Evolutionary conservation across 2,113 vertebrate genomes (phyloP), one percentile per base, ranked within the genome.

Genomic region (Passerina amoena): DNA sequence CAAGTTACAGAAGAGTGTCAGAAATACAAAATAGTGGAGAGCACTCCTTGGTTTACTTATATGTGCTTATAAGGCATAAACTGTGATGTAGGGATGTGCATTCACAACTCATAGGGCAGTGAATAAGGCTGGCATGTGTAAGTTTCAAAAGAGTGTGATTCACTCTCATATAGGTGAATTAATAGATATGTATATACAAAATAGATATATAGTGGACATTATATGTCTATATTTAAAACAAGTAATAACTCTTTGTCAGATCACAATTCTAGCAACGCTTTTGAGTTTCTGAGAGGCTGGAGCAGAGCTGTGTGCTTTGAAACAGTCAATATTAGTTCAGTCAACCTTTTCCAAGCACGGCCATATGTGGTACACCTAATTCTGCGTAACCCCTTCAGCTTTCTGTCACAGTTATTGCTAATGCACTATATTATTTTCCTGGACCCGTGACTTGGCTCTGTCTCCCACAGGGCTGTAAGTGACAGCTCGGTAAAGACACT

Each of bases 391-490:
- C 98, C 97, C 97, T 97, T 98, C 97, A 98, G 96, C 98, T 97
- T 97, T 97, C 96, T 97, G 97, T 98, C 98, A 97, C 97, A 83
- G 93, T 97, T 97, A 94, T 97, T 98, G 97, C 97, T 98, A 98
- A 98, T 98, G 97, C 88, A 97, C 89, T 96, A 86, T 98, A 98
- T 98, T 98, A 98, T 98, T 98, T 98, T 98, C 96, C 95, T 63
- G 75, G 86, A 94, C 97, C 93, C 90, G 75, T 97, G 95, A 94
- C 96, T 97, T 77, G 82, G 68, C 92, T 95, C 76, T 60, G 42
- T 88, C 88, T 97, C 97, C 97, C 97, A 93, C 33, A 94, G 97
- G 98, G 96, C 68, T 88, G 54, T 37, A 68, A 95, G 81, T 98
- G 97, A 98, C 98, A 98, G 95, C 95, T 97, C 95, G 38, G 96